Conservation (phyloP, 1,140 invertebrate species). For the Sycophila sp. region DNA sequence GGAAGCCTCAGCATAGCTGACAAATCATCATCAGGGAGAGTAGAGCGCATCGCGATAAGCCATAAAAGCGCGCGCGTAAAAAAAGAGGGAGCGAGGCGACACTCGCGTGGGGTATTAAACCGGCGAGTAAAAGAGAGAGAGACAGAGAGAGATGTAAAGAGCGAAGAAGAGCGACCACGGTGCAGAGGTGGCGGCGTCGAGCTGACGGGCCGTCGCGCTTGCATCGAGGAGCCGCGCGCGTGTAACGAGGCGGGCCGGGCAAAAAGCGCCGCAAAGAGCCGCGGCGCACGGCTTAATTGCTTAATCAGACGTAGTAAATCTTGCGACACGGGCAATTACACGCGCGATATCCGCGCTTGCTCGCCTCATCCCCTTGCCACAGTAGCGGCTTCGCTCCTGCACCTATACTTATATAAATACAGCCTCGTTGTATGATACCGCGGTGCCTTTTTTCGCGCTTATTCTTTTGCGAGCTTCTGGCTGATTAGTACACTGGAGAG, state of each 20-base stretch:
- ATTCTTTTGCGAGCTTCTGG: background rate
- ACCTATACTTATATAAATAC: too few relatives aligned
- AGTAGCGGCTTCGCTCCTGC: background rate
- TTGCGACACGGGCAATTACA: slow-evolving; percentile 59
- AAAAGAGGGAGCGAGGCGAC: background rate
- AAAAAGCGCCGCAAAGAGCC: slow-evolving; percentile 18
- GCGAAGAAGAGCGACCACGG: background rate
- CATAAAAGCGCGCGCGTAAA: slow-evolving; percentile 2
- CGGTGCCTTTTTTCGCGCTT: background rate
- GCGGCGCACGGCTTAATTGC: slow-evolving; percentile 55
- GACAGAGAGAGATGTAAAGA: slow-evolving; percentile 12
- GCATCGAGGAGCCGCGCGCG: slow-evolving; percentile 45
- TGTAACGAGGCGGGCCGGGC: slow-evolving; percentile 48
- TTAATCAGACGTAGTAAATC: slow-evolving; percentile 65
- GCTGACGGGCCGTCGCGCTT: slow-evolving; percentile 43
- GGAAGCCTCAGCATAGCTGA: too few relatives aligned
- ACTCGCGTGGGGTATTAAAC: too few relatives aligned
- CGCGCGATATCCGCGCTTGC: slow-evolving; percentile 35
- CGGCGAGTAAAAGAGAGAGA: slow-evolving; percentile 11
- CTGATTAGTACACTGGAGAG: too few relatives aligned
- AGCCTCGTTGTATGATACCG: too few relatives aligned
- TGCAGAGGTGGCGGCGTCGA: background rate
- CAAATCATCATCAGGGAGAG: too few relatives aligned
- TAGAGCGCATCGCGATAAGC: slow-evolving; percentile 1
- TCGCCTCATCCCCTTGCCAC: background rate